Base-by-base conservation (phyloP, 2,888 invertebrate genomes). In the Ditula angustiorana region DNA sequence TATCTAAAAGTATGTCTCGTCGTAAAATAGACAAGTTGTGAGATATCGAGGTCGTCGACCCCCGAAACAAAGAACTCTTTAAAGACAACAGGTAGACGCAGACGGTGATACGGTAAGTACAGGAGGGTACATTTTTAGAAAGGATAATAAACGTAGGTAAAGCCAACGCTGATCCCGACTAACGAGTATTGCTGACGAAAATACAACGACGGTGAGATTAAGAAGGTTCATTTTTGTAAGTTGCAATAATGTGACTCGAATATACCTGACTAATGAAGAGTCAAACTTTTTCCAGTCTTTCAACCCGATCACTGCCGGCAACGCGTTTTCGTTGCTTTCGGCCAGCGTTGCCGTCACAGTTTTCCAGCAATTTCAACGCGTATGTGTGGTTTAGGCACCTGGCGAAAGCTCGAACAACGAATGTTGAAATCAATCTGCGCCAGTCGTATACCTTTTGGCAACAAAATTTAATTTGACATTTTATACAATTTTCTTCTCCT, bases 31-130 rank as follows among this genome's bases (percentile, higher is more conserved):
- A 80, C 72, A 80, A 82, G 74, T 81, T 81, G 79, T 80, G 71
- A 82, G 87, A 89, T 87, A 86, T 82, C 70, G 71, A 79, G 87
- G 84, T 85, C 78, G 78, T 75, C 75, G 83, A 86, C 81, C 86
- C 75, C 67, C 72, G 70, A 74, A 76, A 82, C 81, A 86, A 86
- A 84, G 81, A 83, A 70, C 74, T 74, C 75, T 81, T 78, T 64
- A 70, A n/a, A 74, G 74, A 72, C 76, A 77, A 74, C 80, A 81
- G 80, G 78, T 80, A 80, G 76, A 78, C 73, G 67, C 70, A 59
- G 76, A 77, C 72, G 67, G 69, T 62, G 67, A 63, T 61, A 70
- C 67, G 61, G 65, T 61, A 41, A 58, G 55, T 56, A 55, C 46
- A 35, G 65, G 56, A 60, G 41, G 30, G 49, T 21, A 52, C 35